Conservation (phyloP, 2,888 invertebrate genomes). For the Lymantria monacha region DNA sequence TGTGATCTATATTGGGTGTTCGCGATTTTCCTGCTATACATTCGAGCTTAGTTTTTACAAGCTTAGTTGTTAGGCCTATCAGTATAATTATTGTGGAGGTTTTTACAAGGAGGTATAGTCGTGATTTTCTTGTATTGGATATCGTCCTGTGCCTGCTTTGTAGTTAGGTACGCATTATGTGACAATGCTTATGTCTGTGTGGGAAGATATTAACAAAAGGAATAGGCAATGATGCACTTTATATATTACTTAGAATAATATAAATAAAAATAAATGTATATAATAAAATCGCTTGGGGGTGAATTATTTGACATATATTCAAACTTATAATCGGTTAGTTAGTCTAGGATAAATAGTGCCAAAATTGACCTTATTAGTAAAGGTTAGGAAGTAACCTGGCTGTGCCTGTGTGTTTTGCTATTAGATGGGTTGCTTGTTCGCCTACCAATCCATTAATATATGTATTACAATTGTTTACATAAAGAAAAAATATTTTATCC, state of each 20-base stretch:
- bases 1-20: conserved; percentile 31
- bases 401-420: too few relatives aligned
- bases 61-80: conserved; percentile 63
- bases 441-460: too few relatives aligned
- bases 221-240: conserved; percentile 33
- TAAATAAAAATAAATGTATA: conserved; percentile 19
- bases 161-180: conserved; percentile 63
- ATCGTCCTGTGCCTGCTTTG: conserved; percentile 72
- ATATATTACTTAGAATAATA: conserved; percentile 19
- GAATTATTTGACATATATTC: neutral
- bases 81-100: conserved; percentile 50
- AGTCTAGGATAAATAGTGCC: too few relatives aligned
- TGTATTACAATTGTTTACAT: too few relatives aligned
- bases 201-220: conserved; percentile 41
- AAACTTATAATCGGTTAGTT: too few relatives aligned
- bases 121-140: conserved; percentile 73
- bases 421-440: too few relatives aligned
- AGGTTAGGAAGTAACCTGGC: too few relatives aligned
- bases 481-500: too few relatives aligned
- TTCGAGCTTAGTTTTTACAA: conserved; percentile 47
- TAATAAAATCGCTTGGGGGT: conserved; percentile 24
- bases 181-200: conserved; percentile 68
- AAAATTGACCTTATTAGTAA: too few relatives aligned
- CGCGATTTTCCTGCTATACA: conserved; percentile 51
- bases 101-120: conserved; percentile 65